These are phyloP conservation scores for Mantis religiosa DNA, from an alignment of 2,888 invertebrate species.

Conservation along the genomic window DNA sequence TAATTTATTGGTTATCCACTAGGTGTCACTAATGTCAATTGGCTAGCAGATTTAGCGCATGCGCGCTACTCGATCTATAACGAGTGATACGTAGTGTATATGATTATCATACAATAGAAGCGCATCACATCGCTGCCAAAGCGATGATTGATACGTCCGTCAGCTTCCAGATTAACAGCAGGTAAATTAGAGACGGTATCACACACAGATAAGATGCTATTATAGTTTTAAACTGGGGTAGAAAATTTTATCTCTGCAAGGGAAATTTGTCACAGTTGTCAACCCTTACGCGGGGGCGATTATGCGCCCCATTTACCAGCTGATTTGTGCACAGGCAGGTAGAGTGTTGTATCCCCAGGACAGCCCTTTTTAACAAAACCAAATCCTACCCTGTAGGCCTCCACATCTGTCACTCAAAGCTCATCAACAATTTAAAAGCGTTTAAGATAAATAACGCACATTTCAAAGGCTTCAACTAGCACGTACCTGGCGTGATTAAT, in stretches of 20 bases:
- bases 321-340: neutral
- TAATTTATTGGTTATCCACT: too few relatives aligned
- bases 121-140: too few relatives aligned
- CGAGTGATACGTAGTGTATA: too few relatives aligned
- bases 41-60: too few relatives aligned
- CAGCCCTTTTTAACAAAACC: neutral
- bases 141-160: too few relatives aligned
- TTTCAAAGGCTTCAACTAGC: neutral
- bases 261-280: too few relatives aligned
- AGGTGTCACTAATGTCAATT: too few relatives aligned
- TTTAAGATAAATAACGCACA: neutral
- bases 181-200: neutral
- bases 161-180: neutral
- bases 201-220: neutral
- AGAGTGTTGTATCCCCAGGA: neutral
- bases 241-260: too few relatives aligned
- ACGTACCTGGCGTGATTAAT: too few relatives aligned
- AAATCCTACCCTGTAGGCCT: neutral
- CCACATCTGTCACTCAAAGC: neutral
- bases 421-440: neutral
- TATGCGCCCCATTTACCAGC: neutral
- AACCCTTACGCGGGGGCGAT: neutral
- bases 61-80: too few relatives aligned
- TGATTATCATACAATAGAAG: too few relatives aligned
- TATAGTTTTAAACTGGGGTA: neutral